These are phyloP conservation scores for Carcina quercana DNA, from an alignment of 2,888 invertebrate species.

Conservation along the genomic window DNA sequence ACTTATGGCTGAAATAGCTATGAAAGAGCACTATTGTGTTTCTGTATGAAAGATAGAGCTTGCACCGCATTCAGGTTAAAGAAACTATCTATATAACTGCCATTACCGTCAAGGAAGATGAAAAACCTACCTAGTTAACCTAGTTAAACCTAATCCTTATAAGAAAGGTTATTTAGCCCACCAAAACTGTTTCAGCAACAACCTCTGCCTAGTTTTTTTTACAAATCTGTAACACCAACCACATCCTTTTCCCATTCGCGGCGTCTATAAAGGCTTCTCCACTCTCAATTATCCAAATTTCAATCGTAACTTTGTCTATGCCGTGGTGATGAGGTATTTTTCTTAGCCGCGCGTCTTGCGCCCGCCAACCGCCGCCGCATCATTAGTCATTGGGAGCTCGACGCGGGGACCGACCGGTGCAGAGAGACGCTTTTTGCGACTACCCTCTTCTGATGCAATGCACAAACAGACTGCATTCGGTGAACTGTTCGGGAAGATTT, in stretches of 20 bases:
- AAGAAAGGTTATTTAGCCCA: no score
- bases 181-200: no score
- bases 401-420: constrained; percentile 29
- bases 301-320: constrained; percentile 48
- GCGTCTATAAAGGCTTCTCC: constrained; percentile 27
- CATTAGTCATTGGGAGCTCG: constrained; percentile 50
- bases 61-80: no score
- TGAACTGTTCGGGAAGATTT: constrained; percentile 18
- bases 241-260: constrained; percentile 18
- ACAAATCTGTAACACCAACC: no score
- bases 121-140: no score
- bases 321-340: constrained; percentile 45
- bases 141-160: no score
- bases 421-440: constrained; percentile 49
- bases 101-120: no score
- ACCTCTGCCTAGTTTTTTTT: no score
- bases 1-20: no score
- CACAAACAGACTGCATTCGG: constrained; percentile 26
- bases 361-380: constrained; percentile 32
- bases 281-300: constrained; percentile 45
- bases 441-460: constrained; percentile 37
- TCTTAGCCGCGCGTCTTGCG: constrained; percentile 35
- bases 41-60: no score
- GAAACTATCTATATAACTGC: no score
- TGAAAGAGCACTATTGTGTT: no score